phyloP scores from a whole-genome alignment of 2,113 vertebrate species.

The Corythoichthys haematopterus region DNA sequence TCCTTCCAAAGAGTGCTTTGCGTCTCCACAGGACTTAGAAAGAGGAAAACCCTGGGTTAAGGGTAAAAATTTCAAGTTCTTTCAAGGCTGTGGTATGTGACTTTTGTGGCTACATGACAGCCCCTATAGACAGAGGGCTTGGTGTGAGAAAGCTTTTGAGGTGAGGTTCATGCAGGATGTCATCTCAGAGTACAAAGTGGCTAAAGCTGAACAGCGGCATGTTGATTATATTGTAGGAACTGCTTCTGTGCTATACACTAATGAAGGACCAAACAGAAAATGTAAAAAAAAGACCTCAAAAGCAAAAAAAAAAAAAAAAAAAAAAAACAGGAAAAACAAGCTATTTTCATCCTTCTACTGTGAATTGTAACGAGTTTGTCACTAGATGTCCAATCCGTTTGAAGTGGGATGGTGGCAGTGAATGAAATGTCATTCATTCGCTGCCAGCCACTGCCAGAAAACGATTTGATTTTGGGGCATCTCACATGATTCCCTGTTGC shows the following conservation, averaged over 20 bases:
- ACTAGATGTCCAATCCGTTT: too few relatives aligned
- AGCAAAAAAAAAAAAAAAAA: too few relatives aligned
- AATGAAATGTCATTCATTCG: too few relatives aligned
- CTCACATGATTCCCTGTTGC: too few relatives aligned
- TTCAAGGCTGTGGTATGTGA: slow-evolving; percentile 11
- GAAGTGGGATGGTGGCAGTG: too few relatives aligned
- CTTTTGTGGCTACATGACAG: slow-evolving; percentile 22
- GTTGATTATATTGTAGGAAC: slow-evolving; percentile 29
- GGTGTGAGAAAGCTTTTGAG: slow-evolving; percentile 34
- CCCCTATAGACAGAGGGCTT: slow-evolving; percentile 25
- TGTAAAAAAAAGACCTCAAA: too few relatives aligned
- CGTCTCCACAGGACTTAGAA: slow-evolving; percentile 21
- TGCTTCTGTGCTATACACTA: slow-evolving; percentile 17
- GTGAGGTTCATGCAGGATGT: slow-evolving; percentile 19
- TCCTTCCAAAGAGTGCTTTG: slow-evolving; percentile 3
- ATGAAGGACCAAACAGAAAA: too few relatives aligned
- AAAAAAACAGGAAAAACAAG: too few relatives aligned
- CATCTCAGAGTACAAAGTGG: slow-evolving; percentile 38
- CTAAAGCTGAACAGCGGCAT: slow-evolving; percentile 18
- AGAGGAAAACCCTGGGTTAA: slow-evolving; percentile 16
- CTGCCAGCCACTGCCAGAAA: too few relatives aligned
- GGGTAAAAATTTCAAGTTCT: slow-evolving; percentile 8
- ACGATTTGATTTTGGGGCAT: too few relatives aligned
- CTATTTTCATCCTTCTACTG: too few relatives aligned
- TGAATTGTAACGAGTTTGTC: too few relatives aligned